A percentile compares a stretch with the other conserved stretches of the same genome.
These are phyloP conservation scores for Dioctria linearis DNA, from an alignment of 2,888 invertebrate species.

Conservation along the genomic window DNA sequence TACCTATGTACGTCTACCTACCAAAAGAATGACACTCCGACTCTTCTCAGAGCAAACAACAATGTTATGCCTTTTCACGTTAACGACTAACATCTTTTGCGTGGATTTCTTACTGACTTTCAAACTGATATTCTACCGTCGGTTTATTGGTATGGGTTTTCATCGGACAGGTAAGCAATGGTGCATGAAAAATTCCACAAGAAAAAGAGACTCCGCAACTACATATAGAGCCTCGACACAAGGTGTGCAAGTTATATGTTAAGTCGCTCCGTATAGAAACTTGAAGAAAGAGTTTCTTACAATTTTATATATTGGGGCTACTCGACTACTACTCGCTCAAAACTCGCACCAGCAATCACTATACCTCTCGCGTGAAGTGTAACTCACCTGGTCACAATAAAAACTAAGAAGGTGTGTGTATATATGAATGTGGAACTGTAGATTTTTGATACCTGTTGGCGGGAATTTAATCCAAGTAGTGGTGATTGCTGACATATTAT, in stretches of 20 bases:
- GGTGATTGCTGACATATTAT: conserved; percentile 2
- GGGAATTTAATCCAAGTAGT: neutral
- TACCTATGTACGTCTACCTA: neutral
- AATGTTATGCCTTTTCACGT: neutral
- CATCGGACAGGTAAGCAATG: neutral
- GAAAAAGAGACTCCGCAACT: conserved; percentile 12
- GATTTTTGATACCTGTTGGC: conserved; percentile 2
- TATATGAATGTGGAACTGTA: too few relatives aligned
- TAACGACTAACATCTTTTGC: conserved; percentile 30
- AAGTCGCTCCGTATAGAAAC: conserved; percentile 9
- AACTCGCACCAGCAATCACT: too few relatives aligned
- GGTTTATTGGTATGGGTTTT: conserved; percentile 13
- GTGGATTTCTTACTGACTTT: conserved; percentile 37
- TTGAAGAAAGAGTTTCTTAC: conserved; percentile 33
- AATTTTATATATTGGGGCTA: too few relatives aligned
- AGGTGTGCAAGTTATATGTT: conserved; percentile 15
- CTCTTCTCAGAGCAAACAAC: too few relatives aligned
- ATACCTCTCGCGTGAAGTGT: neutral
- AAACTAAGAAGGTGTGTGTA: too few relatives aligned
- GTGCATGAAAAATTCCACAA: conserved; percentile 45
- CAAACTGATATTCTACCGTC: neutral
- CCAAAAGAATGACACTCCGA: neutral
- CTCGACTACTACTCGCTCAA: too few relatives aligned
- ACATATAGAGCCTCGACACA: neutral
- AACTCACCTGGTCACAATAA: conserved; percentile 3